Conservation (phyloP, 2,797 vertebrate species). For the Cheirogaleus major region DNA sequence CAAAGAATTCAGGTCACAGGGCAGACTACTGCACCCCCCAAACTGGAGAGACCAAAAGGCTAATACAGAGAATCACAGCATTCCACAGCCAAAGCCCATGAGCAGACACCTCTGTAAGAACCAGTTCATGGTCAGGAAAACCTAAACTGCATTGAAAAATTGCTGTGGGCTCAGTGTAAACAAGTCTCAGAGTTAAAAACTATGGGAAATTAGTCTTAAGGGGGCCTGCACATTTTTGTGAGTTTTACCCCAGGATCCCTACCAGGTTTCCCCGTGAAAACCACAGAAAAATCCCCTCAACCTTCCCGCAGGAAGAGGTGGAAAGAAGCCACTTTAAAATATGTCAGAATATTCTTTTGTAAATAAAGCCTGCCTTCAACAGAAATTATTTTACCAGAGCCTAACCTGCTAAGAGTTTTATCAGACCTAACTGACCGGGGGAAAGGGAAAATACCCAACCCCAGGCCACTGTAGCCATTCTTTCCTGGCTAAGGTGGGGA, state of each 20-base stretch:
- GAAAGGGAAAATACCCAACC: not conserved
- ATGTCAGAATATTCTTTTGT: not conserved
- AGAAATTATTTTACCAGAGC: not conserved
- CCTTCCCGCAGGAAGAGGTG: not conserved
- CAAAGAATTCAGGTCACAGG: not conserved
- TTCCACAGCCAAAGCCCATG: not conserved
- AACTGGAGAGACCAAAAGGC: not conserved
- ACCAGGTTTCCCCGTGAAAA: not conserved
- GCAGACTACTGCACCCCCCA: not conserved
- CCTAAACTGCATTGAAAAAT: not conserved
- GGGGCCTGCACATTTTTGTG: not conserved
- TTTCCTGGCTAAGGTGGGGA: not conserved
- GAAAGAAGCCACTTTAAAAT: not conserved
- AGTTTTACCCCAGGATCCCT: not conserved
- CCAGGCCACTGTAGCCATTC: not conserved
- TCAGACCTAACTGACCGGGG: not conserved
- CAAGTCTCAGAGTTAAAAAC: not conserved
- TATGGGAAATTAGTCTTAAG: not conserved
- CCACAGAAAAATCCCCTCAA: not conserved
- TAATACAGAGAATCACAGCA: not conserved
- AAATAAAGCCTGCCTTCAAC: not conserved
- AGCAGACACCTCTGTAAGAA: not conserved
- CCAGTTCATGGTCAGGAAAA: not conserved
- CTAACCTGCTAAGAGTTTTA: not conserved
- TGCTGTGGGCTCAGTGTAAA: not conserved